phyloP scores from a whole-genome alignment of 2,113 vertebrate species.

The Seriola rivoliana region DNA sequence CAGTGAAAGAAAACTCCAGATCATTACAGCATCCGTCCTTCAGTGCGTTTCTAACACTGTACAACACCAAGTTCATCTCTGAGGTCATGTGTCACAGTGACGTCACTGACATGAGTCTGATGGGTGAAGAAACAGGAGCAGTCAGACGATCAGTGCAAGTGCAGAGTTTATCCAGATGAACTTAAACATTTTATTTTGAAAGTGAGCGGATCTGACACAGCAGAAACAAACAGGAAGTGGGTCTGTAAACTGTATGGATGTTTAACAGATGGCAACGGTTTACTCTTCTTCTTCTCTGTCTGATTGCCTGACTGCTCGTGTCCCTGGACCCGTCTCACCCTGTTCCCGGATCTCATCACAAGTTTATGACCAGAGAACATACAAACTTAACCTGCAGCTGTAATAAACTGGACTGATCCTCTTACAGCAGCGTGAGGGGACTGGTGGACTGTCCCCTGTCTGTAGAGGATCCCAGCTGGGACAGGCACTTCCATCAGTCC shows the following conservation, averaged over 20 bases:
- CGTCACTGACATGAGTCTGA: neutral
- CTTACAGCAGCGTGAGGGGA: no score
- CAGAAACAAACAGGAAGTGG: neutral
- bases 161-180: neutral
- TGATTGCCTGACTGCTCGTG: neutral
- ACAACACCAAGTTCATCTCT: neutral
- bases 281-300: no score
- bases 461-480: constrained; percentile 32
- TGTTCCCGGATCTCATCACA: neutral
- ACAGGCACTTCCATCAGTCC: constrained; percentile 55
- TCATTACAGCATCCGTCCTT: neutral
- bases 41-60: neutral
- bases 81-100: neutral
- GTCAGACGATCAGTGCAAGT: neutral
- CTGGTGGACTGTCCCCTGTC: neutral
- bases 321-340: neutral
- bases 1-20: neutral
- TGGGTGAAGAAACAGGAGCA: neutral
- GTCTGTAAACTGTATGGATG: no score
- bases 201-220: neutral
- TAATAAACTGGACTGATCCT: constrained; percentile 7
- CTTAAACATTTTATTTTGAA: neutral
- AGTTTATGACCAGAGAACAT: neutral
- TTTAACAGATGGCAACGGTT: no score
- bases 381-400: neutral